Percentiles rank a stretch among this genome's conserved stretches.
Conservation (phyloP, 2,113 vertebrate genomes). For the Hippolais icterina region DNA sequence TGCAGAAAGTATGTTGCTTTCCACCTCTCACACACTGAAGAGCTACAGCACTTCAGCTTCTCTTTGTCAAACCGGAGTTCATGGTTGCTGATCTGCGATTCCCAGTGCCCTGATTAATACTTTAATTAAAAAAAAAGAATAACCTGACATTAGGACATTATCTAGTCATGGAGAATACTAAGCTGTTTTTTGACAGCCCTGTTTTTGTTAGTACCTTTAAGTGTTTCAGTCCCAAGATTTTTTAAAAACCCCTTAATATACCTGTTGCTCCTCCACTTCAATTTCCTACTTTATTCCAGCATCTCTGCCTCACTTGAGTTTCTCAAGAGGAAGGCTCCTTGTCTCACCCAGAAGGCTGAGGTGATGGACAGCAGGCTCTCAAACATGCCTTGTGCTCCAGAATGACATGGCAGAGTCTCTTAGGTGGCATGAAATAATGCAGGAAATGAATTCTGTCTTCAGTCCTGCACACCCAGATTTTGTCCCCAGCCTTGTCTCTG, state of each 20-base stretch:
- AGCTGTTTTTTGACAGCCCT: background rate
- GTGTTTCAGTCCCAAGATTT: background rate
- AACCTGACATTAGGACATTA: background rate
- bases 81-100: background rate
- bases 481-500: background rate
- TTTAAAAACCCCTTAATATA: background rate
- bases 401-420: background rate
- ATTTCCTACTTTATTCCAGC: background rate
- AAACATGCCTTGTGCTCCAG: background rate
- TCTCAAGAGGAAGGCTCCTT: background rate
- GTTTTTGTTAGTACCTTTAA: background rate
- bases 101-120: background rate
- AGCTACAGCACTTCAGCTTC: background rate
- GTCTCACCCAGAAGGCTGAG: background rate
- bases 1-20: background rate
- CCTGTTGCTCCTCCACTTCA: background rate
- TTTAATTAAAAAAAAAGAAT: background rate
- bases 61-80: background rate
- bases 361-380: background rate
- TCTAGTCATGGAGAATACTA: background rate
- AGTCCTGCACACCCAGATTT: background rate
- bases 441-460: background rate
- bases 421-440: background rate
- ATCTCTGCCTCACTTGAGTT: background rate
- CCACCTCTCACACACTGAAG: background rate